Percentiles rank a stretch among this genome's conserved stretches.
These are phyloP conservation scores for Embidobia sp. DNA, from an alignment of 2,888 invertebrate genomes.

Conservation along the genomic window DNA sequence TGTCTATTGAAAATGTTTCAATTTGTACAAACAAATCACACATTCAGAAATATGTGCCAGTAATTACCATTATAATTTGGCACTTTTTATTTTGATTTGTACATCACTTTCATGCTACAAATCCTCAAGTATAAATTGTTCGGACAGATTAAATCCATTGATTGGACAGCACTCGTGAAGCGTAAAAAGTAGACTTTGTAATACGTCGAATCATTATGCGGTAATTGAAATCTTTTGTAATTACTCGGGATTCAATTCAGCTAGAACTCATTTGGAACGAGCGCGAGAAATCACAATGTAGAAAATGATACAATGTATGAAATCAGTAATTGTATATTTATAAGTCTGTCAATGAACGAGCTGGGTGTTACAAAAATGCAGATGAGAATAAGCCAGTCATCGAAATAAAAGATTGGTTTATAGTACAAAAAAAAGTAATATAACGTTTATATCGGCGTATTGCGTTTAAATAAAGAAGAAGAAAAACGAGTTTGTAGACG, in stretches of 20 bases:
- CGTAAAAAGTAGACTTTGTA: slow-evolving; percentile 40
- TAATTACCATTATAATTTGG: too few species aligned
- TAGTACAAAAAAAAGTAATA: slow-evolving; percentile 32
- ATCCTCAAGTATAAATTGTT: slow-evolving; percentile 31
- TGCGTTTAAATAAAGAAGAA: neutral
- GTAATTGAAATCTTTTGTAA: slow-evolving; percentile 57
- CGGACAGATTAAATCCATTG: slow-evolving; percentile 23
- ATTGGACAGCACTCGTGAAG: slow-evolving; percentile 27
- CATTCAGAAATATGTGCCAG: too few species aligned
- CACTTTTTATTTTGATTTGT: slow-evolving; percentile 23
- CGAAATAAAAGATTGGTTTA: slow-evolving; percentile 55
- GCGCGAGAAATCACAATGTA: slow-evolving; percentile 38
- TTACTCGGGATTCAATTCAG: slow-evolving; percentile 51
- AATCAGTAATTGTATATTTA: slow-evolving; percentile 57
- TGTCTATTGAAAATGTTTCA: too few species aligned
- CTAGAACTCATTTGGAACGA: slow-evolving; percentile 47
- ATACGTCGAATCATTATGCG: slow-evolving; percentile 51
- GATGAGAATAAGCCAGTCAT: slow-evolving; percentile 54
- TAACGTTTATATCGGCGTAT: too few species aligned
- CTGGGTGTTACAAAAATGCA: slow-evolving; percentile 54
- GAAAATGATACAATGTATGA: slow-evolving; percentile 49
- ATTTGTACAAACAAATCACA: too few species aligned
- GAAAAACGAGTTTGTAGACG: slow-evolving; percentile 13
- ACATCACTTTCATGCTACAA: slow-evolving; percentile 25
- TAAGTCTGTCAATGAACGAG: slow-evolving; percentile 50